Percentiles rank a stretch among this genome's conserved stretches.
Conservation (phyloP, 2,888 invertebrate species). For the Oxystoma pomonae region DNA sequence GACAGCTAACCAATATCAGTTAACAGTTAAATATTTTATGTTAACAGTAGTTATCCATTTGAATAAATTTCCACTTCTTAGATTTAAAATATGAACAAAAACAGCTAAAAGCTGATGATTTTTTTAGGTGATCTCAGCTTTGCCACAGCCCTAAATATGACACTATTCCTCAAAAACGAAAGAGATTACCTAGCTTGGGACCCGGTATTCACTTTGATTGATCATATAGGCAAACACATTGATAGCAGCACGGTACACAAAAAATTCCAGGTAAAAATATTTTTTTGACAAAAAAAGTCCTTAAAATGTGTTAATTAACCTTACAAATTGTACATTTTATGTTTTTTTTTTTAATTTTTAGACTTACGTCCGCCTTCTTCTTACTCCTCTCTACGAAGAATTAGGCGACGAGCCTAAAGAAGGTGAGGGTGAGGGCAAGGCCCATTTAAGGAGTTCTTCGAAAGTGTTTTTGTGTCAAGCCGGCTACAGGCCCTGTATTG, state of each 20-base stretch:
- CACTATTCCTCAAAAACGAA: conserved; percentile 68
- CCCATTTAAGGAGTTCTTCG: conserved; percentile 62
- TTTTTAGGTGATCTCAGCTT: conserved; percentile 61
- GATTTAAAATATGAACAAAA: too few species aligned
- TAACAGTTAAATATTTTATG: too few species aligned
- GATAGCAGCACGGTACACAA: conserved; percentile 60
- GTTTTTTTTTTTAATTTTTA: too few species aligned
- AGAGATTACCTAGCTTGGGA: conserved; percentile 76
- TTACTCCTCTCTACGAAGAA: conserved; percentile 70
- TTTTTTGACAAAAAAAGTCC: too few species aligned
- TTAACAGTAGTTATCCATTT: too few species aligned
- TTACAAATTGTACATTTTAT: background rate
- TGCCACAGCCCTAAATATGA: conserved; percentile 74
- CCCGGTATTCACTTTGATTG: conserved; percentile 78
- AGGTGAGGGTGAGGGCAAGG: conserved; percentile 63
- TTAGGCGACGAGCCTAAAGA: conserved; percentile 53
- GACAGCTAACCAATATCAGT: too few species aligned
- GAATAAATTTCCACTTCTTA: too few species aligned
- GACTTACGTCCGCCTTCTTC: conserved; percentile 65
- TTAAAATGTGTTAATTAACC: too few species aligned
- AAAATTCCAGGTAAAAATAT: conserved; percentile 66
- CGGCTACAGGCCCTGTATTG: conserved; percentile 73
- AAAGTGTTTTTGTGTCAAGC: conserved; percentile 71
- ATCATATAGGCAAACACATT: conserved; percentile 73
- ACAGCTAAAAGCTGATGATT: too few species aligned